Base-by-base conservation (phyloP, 2,888 invertebrate genomes). In the Drosophila cognata region DNA sequence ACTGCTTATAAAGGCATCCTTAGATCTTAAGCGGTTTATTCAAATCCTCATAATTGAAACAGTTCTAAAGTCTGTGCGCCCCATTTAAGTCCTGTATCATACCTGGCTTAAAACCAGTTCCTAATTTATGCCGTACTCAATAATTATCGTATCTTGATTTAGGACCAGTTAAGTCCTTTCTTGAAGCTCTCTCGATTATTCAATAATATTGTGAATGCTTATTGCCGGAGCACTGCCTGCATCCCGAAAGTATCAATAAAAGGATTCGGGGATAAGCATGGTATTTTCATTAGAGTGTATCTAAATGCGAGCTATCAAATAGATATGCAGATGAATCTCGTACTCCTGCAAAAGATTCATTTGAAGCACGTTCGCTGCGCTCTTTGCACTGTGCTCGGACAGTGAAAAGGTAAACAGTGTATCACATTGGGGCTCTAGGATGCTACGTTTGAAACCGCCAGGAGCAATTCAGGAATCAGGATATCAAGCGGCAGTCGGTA, bases 221-320 rank as follows among this genome's bases (percentile, higher is more conserved):
- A 55, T 36, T 57, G 38, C 31, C 28, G 31, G 33, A 33, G 60
- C 48, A 66, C 11, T 10, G 35, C 10, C 33, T 36, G 50, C 52
- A 48, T 11, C 53, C 10, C 41, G 18, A 6, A 11, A n/a, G 52
- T 56, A 75, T 56, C 66, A 71, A 59, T 64, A 52, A 48, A 74
- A 64, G 65, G 69, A 77, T 77, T 53, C 53, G n/a, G 56, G 75
- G 75, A 77, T 77, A 79, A 79, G 51, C 50, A 41, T 57, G 43
- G 62, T 58, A 51, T 65, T 71, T 70, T 71, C 74, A 78, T 74
- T 78, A 75, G 64, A 79, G 79, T 62, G 79, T 78, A 79, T 72
- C 50, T 52, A 48, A 74, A 61, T 59, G 60, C 60, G 62, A 75
- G 58, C 65, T 41, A 60, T 28, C 58, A 25, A 55, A 50, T 46